A percentile compares a stretch with the other conserved stretches of the same genome.
phyloP scores from a whole-genome alignment of 2,797 vertebrate species.

The Rhynchonycteris naso region DNA sequence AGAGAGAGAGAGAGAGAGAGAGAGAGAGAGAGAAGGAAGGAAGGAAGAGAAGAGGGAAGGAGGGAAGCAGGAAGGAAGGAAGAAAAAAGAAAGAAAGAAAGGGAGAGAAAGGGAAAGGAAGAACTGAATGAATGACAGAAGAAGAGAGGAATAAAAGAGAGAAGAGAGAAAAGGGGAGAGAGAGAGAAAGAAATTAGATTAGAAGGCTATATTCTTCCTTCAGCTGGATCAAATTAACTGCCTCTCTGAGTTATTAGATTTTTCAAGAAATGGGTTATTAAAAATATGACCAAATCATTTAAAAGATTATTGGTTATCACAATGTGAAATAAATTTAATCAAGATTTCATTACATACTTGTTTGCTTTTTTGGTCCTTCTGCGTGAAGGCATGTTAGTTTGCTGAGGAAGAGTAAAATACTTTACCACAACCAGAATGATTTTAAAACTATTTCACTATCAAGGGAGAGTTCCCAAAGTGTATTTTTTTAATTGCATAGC shows the following conservation, averaged over 20 bases:
- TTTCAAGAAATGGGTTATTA: conserved; percentile 23
- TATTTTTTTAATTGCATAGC: neutral
- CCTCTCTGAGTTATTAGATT: neutral
- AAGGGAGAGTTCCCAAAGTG: neutral
- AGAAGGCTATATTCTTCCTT: neutral
- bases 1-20: neutral
- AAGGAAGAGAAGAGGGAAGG: too few relatives aligned
- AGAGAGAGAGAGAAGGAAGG: neutral
- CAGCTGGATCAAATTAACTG: neutral
- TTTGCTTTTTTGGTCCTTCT: neutral
- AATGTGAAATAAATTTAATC: conserved; percentile 20
- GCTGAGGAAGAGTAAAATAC: neutral
- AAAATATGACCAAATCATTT: neutral
- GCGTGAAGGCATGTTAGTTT: neutral
- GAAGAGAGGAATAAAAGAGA: neutral
- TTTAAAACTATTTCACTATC: conserved; percentile 21
- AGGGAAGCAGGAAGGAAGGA: neutral
- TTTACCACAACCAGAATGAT: neutral
- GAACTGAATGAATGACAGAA: neutral
- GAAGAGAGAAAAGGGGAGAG: too few relatives aligned
- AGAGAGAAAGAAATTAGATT: neutral
- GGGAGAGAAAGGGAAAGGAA: neutral
- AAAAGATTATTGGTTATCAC: conserved; percentile 24
- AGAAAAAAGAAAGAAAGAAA: neutral
- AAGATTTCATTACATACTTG: neutral